Conservation (phyloP, 2,797 vertebrate species). For the Siniperca undulata region DNA sequence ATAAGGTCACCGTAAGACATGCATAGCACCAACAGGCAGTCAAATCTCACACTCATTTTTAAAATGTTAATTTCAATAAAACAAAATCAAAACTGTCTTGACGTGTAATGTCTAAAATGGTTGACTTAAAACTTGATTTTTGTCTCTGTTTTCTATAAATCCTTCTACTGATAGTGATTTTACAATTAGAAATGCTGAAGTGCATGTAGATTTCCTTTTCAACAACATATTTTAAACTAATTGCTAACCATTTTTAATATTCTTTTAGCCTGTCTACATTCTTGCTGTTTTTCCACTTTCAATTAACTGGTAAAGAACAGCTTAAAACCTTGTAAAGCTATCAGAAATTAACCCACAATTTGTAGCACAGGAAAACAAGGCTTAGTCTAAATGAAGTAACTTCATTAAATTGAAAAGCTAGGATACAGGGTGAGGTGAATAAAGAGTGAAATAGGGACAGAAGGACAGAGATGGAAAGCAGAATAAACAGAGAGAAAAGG, state of each 20-base stretch:
- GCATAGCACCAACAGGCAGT: background rate
- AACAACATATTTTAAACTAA: background rate
- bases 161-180: background rate
- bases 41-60: background rate
- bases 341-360: background rate
- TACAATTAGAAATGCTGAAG: background rate
- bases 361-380: slow-evolving; percentile 21
- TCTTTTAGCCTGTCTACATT: background rate
- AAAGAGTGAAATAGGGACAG: slow-evolving; percentile 36
- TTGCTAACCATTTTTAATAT: background rate
- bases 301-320: background rate
- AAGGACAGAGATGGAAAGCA: slow-evolving; percentile 70
- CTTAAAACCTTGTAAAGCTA: background rate
- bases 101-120: background rate
- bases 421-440: slow-evolving; percentile 31
- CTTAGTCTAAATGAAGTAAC: slow-evolving; percentile 49
- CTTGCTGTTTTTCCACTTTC: background rate
- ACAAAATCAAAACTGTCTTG: background rate
- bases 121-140: too few species aligned
- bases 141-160: too few species aligned
- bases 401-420: slow-evolving; percentile 54
- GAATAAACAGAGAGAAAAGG: slow-evolving; percentile 74
- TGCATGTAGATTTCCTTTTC: background rate
- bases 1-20: background rate
- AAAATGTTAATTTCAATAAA: background rate